phyloP scores from a whole-genome alignment of 2,113 vertebrate species.

The Narcine bancroftii region DNA sequence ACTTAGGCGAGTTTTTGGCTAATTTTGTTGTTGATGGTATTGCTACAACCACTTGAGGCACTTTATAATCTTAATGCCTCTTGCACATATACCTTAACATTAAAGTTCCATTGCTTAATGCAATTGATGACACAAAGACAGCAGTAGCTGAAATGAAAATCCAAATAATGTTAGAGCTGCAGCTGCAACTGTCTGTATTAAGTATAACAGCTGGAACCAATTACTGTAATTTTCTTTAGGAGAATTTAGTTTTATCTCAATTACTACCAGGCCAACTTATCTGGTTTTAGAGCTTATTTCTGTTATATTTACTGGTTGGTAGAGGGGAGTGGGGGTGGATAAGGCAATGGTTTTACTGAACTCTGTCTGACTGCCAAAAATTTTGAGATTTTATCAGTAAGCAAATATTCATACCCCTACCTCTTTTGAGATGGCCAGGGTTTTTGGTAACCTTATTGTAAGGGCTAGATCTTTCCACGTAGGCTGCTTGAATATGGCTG shows the following conservation, averaged over 20 bases:
- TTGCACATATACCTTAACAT: too few species aligned
- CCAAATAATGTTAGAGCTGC: background rate
- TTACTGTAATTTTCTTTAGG: background rate
- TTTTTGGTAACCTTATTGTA: background rate
- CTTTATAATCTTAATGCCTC: background rate
- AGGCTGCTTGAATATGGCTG: background rate
- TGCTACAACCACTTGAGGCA: background rate
- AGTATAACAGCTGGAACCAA: background rate
- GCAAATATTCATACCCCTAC: background rate
- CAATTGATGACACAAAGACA: background rate
- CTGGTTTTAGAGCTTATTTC: background rate
- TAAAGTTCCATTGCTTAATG: background rate
- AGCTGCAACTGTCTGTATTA: background rate
- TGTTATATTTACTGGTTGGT: background rate
- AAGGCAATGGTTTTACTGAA: background rate
- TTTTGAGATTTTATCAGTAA: background rate
- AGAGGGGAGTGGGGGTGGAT: background rate
- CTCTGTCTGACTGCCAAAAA: background rate
- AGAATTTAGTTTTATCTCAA: background rate
- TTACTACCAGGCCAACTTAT: background rate
- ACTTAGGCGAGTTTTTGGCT: background rate
- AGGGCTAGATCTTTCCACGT: background rate
- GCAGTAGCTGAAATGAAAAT: background rate
- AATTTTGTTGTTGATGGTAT: background rate
- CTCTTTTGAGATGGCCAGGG: background rate